These are phyloP conservation scores for Exocentrus adspersus DNA, from an alignment of 2,888 invertebrate genomes.

Conservation along the genomic window DNA sequence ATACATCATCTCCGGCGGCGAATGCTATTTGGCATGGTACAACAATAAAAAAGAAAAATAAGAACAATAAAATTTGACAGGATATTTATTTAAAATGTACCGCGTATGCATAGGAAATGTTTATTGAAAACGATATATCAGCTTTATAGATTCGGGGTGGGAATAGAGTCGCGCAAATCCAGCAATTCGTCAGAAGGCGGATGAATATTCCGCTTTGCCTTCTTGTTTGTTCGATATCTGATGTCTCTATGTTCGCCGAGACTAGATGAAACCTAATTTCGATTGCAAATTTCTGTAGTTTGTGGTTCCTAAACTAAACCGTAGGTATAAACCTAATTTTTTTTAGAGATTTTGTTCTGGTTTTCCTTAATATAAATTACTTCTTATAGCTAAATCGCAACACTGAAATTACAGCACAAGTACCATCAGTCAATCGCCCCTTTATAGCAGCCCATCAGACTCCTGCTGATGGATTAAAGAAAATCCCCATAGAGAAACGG, in stretches of 20 bases:
- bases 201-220: conserved; percentile 4
- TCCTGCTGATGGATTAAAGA: conserved; percentile 1
- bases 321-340: no score
- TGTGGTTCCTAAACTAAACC: no score
- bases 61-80: conserved; percentile 58
- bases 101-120: conserved; percentile 53
- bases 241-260: background rate
- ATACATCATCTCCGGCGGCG: conserved; percentile 37
- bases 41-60: conserved; percentile 58
- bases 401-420: conserved; percentile 18
- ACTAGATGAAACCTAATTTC: background rate
- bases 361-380: no score
- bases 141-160: conserved; percentile 47
- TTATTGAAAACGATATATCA: conserved; percentile 58
- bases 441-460: conserved; percentile 12
- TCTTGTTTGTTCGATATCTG: background rate
- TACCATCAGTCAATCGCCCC: conserved; percentile 33
- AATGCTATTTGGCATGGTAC: conserved; percentile 45
- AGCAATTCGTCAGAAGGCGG: conserved; percentile 34
- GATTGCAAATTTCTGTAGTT: background rate
- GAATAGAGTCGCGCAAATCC: conserved; percentile 33
- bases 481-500: background rate
- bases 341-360: no score
- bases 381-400: conserved; percentile 25
- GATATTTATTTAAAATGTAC: conserved; percentile 54